These are phyloP conservation scores for Ptiloglossa arizonensis DNA, from an alignment of 1,140 invertebrate genomes.

Conservation along the genomic window DNA sequence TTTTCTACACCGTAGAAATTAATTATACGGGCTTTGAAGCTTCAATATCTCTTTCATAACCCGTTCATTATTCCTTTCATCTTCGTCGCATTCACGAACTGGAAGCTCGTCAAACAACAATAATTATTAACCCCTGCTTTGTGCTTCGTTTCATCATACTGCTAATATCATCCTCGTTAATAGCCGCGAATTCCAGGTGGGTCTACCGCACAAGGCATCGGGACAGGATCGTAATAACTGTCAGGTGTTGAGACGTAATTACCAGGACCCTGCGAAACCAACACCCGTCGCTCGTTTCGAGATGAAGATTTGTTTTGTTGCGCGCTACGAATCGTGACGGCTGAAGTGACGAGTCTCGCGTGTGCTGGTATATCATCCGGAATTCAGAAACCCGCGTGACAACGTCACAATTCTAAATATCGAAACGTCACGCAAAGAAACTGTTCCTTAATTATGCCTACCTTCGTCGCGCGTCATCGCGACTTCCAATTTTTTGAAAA, in stretches of 20 bases:
- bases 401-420: neutral
- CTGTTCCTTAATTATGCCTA: neutral
- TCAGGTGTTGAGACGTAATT: conserved; percentile 50
- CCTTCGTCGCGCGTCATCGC: neutral
- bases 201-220: neutral
- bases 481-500: neutral
- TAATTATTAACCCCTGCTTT: conserved; percentile 30
- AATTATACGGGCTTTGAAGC: neutral
- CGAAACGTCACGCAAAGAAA: neutral
- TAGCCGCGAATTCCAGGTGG: conserved; percentile 14
- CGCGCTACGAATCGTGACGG: neutral
- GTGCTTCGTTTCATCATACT: conserved; percentile 6
- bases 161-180: conserved; percentile 47
- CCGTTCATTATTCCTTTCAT: neutral
- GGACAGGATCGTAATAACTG: conserved; percentile 43
- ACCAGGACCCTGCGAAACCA: conserved; percentile 21
- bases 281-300: conserved; percentile 20
- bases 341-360: conserved; percentile 14
- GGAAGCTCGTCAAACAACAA: conserved; percentile 21
- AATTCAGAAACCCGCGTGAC: neutral
- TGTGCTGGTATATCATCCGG: neutral
- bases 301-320: conserved; percentile 41
- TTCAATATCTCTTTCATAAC: neutral
- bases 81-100: neutral
- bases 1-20: neutral